These are phyloP conservation scores for Mechanitis messenoides DNA, from an alignment of 2,888 invertebrate genomes.

Conservation along the genomic window DNA sequence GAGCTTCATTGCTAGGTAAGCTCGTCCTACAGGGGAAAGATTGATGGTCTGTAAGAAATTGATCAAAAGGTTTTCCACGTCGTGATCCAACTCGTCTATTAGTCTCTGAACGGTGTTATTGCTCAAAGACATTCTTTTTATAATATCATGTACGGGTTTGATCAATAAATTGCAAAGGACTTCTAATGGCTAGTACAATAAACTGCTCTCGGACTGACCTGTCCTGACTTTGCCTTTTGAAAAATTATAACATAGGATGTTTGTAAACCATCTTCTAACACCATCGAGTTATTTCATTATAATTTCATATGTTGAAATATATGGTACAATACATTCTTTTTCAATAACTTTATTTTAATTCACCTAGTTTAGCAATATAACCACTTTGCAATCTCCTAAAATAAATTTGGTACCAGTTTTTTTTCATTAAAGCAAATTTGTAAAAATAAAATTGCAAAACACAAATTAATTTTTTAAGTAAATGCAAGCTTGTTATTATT, in stretches of 20 bases:
- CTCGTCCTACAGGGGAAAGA: neutral
- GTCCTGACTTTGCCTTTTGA: neutral
- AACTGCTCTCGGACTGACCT: neutral
- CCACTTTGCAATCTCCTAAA: no score
- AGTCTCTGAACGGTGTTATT: constrained; percentile 10
- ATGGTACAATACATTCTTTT: no score
- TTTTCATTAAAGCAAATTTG: no score
- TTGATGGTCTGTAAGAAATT: neutral
- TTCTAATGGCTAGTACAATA: constrained; percentile 5
- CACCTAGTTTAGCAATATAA: no score
- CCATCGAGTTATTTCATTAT: no score
- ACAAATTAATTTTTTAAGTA: no score
- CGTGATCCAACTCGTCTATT: neutral
- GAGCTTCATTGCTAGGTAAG: neutral
- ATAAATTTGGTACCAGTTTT: no score
- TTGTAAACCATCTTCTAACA: neutral
- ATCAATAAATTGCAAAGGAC: constrained; percentile 8
- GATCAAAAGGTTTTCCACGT: neutral
- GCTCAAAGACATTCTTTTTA: constrained; percentile 8
- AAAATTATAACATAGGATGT: neutral
- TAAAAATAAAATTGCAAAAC: no score
- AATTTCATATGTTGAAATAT: no score
- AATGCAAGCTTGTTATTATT: no score
- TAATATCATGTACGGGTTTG: constrained; percentile 8
- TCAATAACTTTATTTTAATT: no score